A percentile compares a stretch with the other conserved stretches of the same genome.
Conservation (phyloP, 2,113 vertebrate species). For the Turnix velox region DNA sequence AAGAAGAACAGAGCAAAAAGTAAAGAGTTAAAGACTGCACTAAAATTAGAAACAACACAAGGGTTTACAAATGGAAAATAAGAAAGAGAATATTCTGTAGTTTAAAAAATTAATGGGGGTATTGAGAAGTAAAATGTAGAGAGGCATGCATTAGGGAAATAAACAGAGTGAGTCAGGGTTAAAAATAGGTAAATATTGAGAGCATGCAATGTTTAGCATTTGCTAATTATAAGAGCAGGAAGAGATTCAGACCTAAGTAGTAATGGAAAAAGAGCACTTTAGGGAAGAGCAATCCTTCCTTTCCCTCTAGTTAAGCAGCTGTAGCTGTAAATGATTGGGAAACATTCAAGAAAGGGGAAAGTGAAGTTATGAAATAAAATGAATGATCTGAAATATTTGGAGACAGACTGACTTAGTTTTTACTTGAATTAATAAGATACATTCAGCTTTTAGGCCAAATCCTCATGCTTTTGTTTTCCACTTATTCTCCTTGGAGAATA, state of each 20-base stretch:
- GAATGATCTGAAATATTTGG: neutral
- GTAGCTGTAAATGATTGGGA: neutral
- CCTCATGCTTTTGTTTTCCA: neutral
- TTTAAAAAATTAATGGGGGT: neutral
- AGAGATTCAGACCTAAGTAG: neutral
- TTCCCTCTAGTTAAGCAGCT: neutral
- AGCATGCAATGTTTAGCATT: neutral
- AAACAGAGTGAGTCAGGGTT: conserved; percentile 29
- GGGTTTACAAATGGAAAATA: conserved; percentile 16
- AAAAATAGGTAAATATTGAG: conserved; percentile 36
- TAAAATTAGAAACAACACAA: neutral
- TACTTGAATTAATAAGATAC: neutral
- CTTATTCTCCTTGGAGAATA: neutral
- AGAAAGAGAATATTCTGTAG: neutral
- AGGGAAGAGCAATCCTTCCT: neutral
- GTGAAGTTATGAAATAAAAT: rapidly evolving
- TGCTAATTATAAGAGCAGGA: neutral
- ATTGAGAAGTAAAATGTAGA: neutral
- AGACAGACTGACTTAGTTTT: neutral
- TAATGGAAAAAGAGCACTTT: neutral
- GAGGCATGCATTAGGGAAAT: neutral
- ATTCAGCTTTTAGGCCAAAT: neutral
- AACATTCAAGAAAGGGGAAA: neutral
- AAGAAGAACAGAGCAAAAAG: neutral
- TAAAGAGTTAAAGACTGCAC: neutral